Conservation (phyloP, 2,797 vertebrate species). For the Zenarchopterus dispar region DNA sequence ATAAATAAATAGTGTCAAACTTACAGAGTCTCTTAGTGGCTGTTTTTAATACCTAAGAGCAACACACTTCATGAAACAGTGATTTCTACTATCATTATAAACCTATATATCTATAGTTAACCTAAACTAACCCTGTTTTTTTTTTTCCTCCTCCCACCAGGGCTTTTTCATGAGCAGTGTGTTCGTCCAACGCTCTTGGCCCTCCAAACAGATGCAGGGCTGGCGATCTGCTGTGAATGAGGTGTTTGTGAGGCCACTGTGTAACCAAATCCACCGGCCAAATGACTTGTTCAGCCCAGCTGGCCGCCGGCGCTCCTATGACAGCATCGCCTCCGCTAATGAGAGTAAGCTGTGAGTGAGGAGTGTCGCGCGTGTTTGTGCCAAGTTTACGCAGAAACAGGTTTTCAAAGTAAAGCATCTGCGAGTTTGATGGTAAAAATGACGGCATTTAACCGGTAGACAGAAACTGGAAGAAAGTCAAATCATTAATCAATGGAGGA, state of each 20-base stretch:
- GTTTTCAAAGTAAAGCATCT: constrained; percentile 7
- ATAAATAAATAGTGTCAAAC: no score
- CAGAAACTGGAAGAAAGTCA: background rate
- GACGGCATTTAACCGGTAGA: background rate
- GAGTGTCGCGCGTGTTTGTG: constrained; percentile 22
- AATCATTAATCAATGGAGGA: background rate
- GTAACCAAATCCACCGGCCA: constrained; percentile 68
- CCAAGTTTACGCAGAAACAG: constrained; percentile 15
- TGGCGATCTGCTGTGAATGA: constrained; percentile 63
- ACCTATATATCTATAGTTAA: constrained; percentile 19
- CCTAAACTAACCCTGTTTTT: constrained; percentile 2
- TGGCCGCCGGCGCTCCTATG: constrained; percentile 61
- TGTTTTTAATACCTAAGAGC: background rate
- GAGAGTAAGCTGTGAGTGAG: constrained; percentile 60
- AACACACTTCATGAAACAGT: background rate
- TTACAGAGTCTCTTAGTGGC: background rate
- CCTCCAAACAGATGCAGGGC: constrained; percentile 55
- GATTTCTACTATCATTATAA: constrained; percentile 4
- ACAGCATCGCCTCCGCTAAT: constrained; percentile 64
- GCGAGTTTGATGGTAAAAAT: background rate
- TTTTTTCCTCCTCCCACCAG: background rate
- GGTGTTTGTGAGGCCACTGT: constrained; percentile 63
- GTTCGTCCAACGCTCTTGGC: constrained; percentile 57
- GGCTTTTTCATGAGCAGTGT: constrained; percentile 46
- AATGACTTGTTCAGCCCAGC: constrained; percentile 67